Conservation (phyloP, 2,797 vertebrate species). For the Neomorphus geoffroyi region DNA sequence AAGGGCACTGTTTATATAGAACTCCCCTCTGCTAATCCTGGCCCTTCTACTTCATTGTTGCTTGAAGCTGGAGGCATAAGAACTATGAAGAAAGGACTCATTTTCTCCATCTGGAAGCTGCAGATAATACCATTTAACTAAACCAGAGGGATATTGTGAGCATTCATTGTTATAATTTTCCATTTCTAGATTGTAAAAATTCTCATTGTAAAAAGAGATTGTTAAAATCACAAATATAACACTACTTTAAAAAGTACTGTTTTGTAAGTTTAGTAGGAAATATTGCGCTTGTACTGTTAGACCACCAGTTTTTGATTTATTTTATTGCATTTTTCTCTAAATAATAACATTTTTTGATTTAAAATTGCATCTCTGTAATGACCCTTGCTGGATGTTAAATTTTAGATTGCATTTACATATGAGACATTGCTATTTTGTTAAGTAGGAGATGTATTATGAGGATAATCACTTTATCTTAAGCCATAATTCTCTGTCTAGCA, state of each 20-base stretch:
- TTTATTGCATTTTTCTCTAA: background rate
- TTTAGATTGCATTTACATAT: constrained; percentile 59
- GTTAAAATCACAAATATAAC: background rate
- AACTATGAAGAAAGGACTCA: background rate
- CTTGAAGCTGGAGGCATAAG: background rate
- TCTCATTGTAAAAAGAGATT: background rate
- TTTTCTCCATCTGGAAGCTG: background rate
- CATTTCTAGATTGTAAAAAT: background rate
- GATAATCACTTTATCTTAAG: constrained; percentile 66
- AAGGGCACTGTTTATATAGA: background rate
- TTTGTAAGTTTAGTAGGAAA: background rate
- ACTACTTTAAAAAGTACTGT: background rate
- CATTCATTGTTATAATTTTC: background rate
- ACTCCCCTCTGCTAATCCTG: background rate
- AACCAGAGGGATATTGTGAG: background rate
- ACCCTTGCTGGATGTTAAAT: constrained; percentile 2
- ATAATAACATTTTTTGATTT: constrained; percentile 8
- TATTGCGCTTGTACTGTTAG: background rate
- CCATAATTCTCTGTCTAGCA: constrained; percentile 60
- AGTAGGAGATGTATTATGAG: constrained; percentile 43
- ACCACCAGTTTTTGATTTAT: background rate
- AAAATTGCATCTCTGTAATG: constrained; percentile 9
- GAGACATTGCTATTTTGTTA: constrained; percentile 54
- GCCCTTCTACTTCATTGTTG: background rate
- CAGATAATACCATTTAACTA: background rate